These are phyloP conservation scores for Hycleus phaleratus DNA, from an alignment of 1,140 invertebrate genomes.

Conservation along the genomic window DNA sequence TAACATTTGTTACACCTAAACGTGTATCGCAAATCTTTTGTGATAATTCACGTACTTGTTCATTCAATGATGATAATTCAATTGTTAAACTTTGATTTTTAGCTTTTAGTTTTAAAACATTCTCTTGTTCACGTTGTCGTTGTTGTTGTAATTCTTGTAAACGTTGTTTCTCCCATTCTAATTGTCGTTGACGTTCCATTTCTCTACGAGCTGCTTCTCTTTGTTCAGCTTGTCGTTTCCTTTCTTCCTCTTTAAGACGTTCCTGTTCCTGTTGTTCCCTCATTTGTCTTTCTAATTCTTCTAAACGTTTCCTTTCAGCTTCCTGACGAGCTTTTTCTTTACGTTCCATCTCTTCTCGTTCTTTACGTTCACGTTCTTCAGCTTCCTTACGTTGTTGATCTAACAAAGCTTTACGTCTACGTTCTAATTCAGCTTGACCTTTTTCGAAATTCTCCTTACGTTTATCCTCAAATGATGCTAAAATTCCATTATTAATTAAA, in stretches of 20 bases:
- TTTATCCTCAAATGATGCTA: constrained; percentile 92
- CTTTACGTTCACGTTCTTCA: constrained; percentile 87
- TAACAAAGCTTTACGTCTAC: constrained; percentile 75
- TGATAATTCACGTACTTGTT: constrained; percentile 70
- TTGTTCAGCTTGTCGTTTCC: constrained; percentile 65
- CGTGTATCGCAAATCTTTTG: constrained; percentile 83
- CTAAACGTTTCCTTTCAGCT: constrained; percentile 55
- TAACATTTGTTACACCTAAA: constrained; percentile 83
- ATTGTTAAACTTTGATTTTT: constrained; percentile 80
- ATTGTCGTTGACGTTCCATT: constrained; percentile 88
- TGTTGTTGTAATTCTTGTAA: constrained; percentile 75
- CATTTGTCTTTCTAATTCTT: constrained; percentile 65
- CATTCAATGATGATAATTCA: constrained; percentile 66
- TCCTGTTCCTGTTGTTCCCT: constrained; percentile 77
- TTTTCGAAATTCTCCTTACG: constrained; percentile 96
- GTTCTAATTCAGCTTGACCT: constrained; percentile 94
- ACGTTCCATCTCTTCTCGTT: constrained; percentile 80
- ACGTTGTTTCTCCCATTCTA: constrained; percentile 94
- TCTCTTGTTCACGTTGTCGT: constrained; percentile 80
- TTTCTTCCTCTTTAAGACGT: constrained; percentile 60
- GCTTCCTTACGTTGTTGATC: constrained; percentile 76
- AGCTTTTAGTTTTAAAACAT: constrained; percentile 81
- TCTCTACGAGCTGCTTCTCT: constrained; percentile 77
- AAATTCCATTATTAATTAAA: constrained; percentile 20
- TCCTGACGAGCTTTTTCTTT: constrained; percentile 67